Base-by-base conservation (phyloP, 2,113 vertebrate species). In the Hiodon tergisus region DNA sequence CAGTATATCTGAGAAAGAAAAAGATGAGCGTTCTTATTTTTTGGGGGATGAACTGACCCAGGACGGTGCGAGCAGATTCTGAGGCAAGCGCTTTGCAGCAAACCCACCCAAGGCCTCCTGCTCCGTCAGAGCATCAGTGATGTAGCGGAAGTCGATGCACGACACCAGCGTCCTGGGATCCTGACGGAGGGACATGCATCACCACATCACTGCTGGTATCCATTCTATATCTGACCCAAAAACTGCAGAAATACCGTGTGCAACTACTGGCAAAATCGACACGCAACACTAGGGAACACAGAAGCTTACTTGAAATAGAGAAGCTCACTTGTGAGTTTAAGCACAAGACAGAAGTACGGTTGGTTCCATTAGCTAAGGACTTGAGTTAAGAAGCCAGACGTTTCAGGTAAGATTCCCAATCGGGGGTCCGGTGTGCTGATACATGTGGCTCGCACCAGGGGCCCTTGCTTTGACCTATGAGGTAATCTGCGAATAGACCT, bases 81-180 rank as follows among this genome's bases (percentile, higher is more conserved):
- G 31, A 31, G 31, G 31, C 31, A 31, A 31, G 31, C 31, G 31
- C 31, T 31, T 31, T 2, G 31, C 31, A 31, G 31, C 2, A 5
- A 58, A 71, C 86, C 91, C 83, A 94, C 90, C 89, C 0, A 87
- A 83, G 79, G 90, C 89, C 73, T 93, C 90, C 67, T 93, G 79
- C 75, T 93, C 92, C 0, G 89, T 92, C 2, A 94, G 81, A 10
- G 85, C 88, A 46, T 93, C 88, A 0, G 84, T 92, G 89, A 93
- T 91, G 60, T 91, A 94, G 82, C 91, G 89, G 82, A 94, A 94
- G 87, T 95, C 90, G 14, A 93, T 88, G 83, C 90, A 94, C 50
- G 89, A 93, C 31, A 92, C 72, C 17, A 94, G 83, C 77, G 74
- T 80, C 77, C 82, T 82, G 4, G 91, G 88, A 59, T 89, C 89